Conservation (phyloP, 2,888 invertebrate genomes). For the Drosophila borborema region DNA sequence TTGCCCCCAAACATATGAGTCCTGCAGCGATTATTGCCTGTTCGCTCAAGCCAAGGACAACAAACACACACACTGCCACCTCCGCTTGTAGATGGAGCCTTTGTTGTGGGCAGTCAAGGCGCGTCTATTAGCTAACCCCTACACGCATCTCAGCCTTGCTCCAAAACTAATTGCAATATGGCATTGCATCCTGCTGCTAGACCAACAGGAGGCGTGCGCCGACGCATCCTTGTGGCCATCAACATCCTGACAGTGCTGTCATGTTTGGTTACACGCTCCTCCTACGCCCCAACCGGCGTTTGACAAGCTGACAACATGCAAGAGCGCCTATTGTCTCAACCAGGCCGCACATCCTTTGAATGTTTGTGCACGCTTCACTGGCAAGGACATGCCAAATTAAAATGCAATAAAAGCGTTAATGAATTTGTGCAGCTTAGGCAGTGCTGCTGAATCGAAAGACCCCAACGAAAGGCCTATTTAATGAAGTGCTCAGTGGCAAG, state of each 20-base stretch:
- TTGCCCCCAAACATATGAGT: conserved; percentile 24
- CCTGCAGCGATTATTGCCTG: conserved; percentile 58
- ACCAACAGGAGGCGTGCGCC: conserved; percentile 9
- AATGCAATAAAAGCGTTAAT: conserved; percentile 79
- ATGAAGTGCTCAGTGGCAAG: conserved; percentile 60
- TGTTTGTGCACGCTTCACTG: conserved; percentile 73
- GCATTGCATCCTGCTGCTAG: conserved; percentile 67
- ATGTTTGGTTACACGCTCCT: conserved; percentile 58
- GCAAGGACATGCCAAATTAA: conserved; percentile 77
- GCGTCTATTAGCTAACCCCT: conserved; percentile 67
- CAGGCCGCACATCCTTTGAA: conserved; percentile 64
- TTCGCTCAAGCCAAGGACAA: conserved; percentile 46
- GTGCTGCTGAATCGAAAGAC: conserved; percentile 9
- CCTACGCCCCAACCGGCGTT: conserved; percentile 39
- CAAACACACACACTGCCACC: conserved; percentile 1
- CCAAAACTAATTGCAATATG: conserved; percentile 75
- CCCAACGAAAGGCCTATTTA: conserved; percentile 37
- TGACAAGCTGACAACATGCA: conserved; percentile 71
- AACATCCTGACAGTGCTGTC: conserved; percentile 55
- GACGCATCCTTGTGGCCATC: conserved; percentile 51
- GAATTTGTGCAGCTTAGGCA: conserved; percentile 64
- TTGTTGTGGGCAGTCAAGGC: conserved; percentile 39
- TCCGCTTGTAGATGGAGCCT: conserved; percentile 21
- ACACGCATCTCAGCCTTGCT: conserved; percentile 53
- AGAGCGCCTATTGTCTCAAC: conserved; percentile 21